Percentiles rank a stretch among this genome's conserved stretches.
phyloP scores from a whole-genome alignment of 2,797 vertebrate species.

The Carduelis carduelis region DNA sequence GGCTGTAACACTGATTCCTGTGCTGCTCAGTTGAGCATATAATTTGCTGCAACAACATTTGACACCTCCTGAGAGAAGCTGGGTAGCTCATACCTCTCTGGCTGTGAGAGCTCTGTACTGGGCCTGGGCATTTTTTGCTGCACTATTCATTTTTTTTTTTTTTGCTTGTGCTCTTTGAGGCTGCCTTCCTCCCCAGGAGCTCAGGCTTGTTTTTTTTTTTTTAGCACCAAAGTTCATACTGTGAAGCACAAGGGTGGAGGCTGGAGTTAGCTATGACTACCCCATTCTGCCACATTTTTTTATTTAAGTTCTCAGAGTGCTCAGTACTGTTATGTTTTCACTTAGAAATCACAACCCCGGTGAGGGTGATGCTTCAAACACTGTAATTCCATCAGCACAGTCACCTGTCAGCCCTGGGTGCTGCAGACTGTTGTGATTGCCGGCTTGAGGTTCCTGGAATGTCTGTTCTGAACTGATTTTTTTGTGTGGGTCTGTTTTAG shows the following conservation, averaged over 20 bases:
- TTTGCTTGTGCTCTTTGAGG: neutral
- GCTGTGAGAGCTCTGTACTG: neutral
- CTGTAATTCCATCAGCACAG: neutral
- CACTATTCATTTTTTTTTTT: neutral
- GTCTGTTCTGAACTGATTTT: neutral
- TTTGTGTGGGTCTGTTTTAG: conserved; percentile 73
- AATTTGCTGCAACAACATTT: neutral
- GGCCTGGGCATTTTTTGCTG: neutral
- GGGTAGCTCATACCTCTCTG: neutral
- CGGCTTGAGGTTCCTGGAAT: neutral
- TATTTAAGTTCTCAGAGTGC: neutral
- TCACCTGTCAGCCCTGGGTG: neutral
- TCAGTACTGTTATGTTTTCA: neutral
- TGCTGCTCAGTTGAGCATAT: neutral
- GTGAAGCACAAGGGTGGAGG: neutral
- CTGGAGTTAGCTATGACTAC: neutral
- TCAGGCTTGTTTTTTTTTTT: neutral
- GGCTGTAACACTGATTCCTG: neutral
- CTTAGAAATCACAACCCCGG: neutral
- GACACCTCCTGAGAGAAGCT: neutral
- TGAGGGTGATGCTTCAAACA: neutral
- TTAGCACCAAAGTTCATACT: neutral
- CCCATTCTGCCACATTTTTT: neutral
- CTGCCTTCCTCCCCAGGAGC: neutral
- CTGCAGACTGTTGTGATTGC: neutral